These are phyloP conservation scores for Platygyra sinensis DNA, from an alignment of 64 coral and sea anemone species.

Conservation along the genomic window DNA sequence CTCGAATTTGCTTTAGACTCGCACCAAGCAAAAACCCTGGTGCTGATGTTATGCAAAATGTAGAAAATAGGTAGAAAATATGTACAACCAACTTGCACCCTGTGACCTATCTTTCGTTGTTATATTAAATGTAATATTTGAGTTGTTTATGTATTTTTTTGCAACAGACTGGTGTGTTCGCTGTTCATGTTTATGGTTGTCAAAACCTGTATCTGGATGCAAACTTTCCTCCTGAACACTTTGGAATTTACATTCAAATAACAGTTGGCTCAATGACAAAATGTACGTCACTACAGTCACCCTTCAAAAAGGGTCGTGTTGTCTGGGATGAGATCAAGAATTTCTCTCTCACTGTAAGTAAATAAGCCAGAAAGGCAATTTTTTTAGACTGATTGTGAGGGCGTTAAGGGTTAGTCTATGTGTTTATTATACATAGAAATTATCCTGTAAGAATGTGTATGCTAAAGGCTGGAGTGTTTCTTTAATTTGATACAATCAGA, in stretches of 20 bases:
- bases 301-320: conserved; percentile 73
- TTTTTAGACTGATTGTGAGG: background rate
- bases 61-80: no score
- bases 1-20: no score
- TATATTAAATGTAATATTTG: background rate
- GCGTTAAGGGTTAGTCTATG: background rate
- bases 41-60: no score
- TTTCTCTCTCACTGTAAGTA: conserved; percentile 75
- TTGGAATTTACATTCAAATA: conserved; percentile 76
- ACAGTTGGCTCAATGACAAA: conserved; percentile 66
- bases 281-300: conserved; percentile 75
- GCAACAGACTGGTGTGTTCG: conserved; percentile 71
- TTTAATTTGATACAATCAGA: background rate
- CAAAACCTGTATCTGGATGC: conserved; percentile 77
- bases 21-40: no score
- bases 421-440: background rate
- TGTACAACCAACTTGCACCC: background rate
- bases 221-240: conserved; percentile 75
- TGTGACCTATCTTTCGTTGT: background rate
- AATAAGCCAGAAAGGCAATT: background rate
- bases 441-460: no score
- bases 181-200: conserved; percentile 80
- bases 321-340: conserved; percentile 90
- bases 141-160: background rate
- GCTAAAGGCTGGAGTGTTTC: no score